A percentile compares a stretch with the other conserved stretches of the same genome.
Conservation (phyloP, 2,888 invertebrate genomes). For the Phengaris alcon region DNA sequence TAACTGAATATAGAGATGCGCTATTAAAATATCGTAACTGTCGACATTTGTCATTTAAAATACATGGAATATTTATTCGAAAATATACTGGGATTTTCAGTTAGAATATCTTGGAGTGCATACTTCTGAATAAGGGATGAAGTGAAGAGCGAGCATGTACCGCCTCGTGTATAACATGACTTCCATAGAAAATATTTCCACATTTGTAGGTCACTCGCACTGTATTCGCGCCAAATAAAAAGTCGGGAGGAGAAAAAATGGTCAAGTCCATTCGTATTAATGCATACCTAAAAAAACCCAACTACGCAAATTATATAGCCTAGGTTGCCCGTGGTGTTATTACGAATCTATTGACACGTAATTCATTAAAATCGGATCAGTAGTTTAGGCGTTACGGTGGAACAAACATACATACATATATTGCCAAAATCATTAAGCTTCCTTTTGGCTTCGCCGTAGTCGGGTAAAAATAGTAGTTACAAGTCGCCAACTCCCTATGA, state of each 20-base stretch:
- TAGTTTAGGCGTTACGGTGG: too few relatives aligned
- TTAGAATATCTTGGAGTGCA: slow-evolving; percentile 23
- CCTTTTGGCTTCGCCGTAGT: too few relatives aligned
- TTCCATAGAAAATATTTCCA: slow-evolving; percentile 16
- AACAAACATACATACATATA: too few relatives aligned
- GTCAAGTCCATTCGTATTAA: neutral
- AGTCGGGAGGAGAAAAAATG: neutral
- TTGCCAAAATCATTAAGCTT: too few relatives aligned
- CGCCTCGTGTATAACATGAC: slow-evolving; percentile 17
- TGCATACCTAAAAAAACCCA: neutral
- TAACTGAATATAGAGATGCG: neutral
- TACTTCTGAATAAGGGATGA: slow-evolving; percentile 28
- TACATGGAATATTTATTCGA: slow-evolving; percentile 24
- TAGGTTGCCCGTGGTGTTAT: too few relatives aligned
- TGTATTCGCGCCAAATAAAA: neutral
- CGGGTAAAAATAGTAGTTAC: neutral
- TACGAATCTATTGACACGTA: too few relatives aligned
- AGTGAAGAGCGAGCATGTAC: neutral
- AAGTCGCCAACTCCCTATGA: too few relatives aligned
- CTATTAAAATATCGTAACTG: slow-evolving; percentile 6
- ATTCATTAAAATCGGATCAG: too few relatives aligned
- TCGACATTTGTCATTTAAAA: slow-evolving; percentile 25
- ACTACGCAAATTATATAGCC: too few relatives aligned
- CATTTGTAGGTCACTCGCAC: neutral
- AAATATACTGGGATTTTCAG: slow-evolving; percentile 5